Evolutionary conservation across 2,113 vertebrate species (phyloP).

Genomic region (Megaceryle torquata): DNA sequence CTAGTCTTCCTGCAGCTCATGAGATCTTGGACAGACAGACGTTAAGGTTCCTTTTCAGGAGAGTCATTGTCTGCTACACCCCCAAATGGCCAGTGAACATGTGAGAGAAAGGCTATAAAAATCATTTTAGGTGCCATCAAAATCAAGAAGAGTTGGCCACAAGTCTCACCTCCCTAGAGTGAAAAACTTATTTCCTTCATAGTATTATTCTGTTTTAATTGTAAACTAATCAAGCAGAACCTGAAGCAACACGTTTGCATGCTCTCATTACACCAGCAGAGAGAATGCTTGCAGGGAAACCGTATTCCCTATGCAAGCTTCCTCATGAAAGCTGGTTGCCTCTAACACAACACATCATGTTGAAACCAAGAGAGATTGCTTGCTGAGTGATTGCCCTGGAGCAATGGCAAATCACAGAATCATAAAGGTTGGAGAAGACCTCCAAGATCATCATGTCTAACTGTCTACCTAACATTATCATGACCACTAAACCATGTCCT

Average conservation of each 20-base stretch:
- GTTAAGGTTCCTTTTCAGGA: neutral
- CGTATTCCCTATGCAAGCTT: neutral
- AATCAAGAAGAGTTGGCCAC: neutral
- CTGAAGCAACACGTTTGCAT: neutral
- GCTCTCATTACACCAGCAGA: neutral
- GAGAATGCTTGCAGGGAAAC: neutral
- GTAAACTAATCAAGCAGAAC: neutral
- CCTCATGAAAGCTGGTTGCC: neutral
- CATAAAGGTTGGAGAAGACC: too few relatives aligned
- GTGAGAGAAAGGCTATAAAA: neutral
- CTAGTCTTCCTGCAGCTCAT: neutral
- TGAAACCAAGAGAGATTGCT: neutral
- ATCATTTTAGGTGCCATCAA: neutral
- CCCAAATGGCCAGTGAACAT: neutral
- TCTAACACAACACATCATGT: neutral
- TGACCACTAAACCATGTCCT: too few relatives aligned
- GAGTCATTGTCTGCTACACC: neutral
- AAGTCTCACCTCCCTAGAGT: neutral
- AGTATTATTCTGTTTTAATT: neutral
- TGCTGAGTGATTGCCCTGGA: neutral
- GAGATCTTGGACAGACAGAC: neutral
- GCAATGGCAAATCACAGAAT: neutral
- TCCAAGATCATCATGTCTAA: too few relatives aligned
- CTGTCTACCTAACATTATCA: too few relatives aligned
- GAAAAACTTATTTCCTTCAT: neutral